Percentiles rank a stretch among this genome's conserved stretches.
These are phyloP conservation scores for Muntiacus reevesi DNA, from an alignment of 2,113 vertebrate genomes.

Conservation along the genomic window DNA sequence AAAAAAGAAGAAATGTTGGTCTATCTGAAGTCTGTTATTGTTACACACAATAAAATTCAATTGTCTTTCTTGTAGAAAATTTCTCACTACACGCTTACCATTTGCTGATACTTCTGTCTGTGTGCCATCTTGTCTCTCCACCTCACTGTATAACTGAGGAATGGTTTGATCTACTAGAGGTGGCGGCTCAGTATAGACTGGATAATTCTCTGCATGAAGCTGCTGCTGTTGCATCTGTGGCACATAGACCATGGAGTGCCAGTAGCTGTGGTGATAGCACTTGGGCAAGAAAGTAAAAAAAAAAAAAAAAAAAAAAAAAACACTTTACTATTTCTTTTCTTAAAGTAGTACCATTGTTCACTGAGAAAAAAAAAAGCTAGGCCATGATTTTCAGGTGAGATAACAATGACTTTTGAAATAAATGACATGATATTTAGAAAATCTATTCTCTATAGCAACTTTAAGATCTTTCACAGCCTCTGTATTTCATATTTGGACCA, in stretches of 20 bases:
- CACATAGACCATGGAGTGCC: constrained; percentile 85
- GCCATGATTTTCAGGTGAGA: not conserved
- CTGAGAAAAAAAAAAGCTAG: not conserved
- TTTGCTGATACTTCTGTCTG: constrained; percentile 80
- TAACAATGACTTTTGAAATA: not conserved
- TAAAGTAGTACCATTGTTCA: not conserved
- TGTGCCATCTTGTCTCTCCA: constrained; percentile 69
- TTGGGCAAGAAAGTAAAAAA: constrained; percentile 64
- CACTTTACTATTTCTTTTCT: not conserved
- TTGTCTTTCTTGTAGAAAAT: constrained; percentile 4
- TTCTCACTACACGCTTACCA: constrained; percentile 76
- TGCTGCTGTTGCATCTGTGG: constrained; percentile 80
- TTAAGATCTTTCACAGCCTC: not conserved
- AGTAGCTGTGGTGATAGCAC: constrained; percentile 93
- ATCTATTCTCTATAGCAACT: not conserved
- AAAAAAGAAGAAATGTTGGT: not conserved
- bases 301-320: not conserved
- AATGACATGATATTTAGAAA: not conserved
- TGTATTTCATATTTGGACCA: constrained; percentile 5
- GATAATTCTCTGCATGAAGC: constrained; percentile 81
- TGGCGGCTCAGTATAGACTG: constrained; percentile 79
- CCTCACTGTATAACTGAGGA: constrained; percentile 83
- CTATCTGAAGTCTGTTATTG: constrained; percentile 34
- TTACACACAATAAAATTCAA: constrained; percentile 25
- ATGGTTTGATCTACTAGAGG: constrained; percentile 76